Base-by-base conservation (phyloP, 1,140 invertebrate genomes). In the Elysia chlorotica region DNA sequence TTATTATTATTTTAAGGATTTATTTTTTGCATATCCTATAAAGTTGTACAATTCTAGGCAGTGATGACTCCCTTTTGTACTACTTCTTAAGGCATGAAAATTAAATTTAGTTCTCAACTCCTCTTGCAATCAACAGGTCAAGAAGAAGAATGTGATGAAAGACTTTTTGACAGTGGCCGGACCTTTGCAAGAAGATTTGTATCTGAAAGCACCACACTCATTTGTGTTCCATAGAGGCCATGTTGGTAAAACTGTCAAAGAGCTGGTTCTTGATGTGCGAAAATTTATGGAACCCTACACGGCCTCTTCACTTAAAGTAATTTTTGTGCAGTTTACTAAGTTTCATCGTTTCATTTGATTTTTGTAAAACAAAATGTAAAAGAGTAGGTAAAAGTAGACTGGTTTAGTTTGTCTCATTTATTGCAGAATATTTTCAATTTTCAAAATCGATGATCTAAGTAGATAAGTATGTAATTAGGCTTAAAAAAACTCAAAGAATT, bases 201-300 rank as follows among this genome's bases (percentile, higher is more conserved):
- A 90, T 93, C 23, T 96, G 19, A 91, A 92, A 83, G 97, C 83
- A 28, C 98, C 70, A 93, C 95, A 85, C 87, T 98, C 10, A 89
- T 91, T 10, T 89, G 94, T 36, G 81, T 96, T 61, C 95, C 96
- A 1, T 88, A 93, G 37, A 91, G 91, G 53, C 91, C 91, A 1
- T 74, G 92, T 96, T 71, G 96, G 95, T 35, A 93, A 93, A 81
- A 91, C 94, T 85, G 91, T 97, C 4, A 88, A 91, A 53, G 92
- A 95, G 79, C 87, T 99, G 23, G 93, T 95, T 2, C 91, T 90
- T 82, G 96, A 99, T 88, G 93, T 98, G 82, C 90, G 96, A 28
- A 92, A 91, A 88, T 91, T 99, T n/a, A 96, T 99, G 94, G 96
- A 98, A 88, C 97, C 97, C 1, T 98, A 93, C 82, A 99, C 97